These are phyloP conservation scores for Ctenomys sociabilis DNA, from an alignment of 2,113 vertebrate species.

Conservation along the genomic window DNA sequence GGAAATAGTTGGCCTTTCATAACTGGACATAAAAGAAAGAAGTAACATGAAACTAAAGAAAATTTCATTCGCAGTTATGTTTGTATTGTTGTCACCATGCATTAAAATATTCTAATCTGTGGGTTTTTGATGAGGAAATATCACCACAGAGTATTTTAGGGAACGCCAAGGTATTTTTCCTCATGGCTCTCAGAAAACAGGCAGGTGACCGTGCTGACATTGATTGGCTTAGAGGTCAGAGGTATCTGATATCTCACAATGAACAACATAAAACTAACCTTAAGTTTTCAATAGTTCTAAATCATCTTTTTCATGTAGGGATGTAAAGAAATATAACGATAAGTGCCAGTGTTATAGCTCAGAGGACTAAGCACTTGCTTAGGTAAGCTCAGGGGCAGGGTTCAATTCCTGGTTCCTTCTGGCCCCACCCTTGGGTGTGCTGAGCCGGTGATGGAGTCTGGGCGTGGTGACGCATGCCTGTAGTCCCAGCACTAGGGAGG, in stretches of 20 bases:
- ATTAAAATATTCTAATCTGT: neutral
- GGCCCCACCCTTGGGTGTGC: too few relatives aligned
- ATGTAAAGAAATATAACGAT: neutral
- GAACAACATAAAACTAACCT: neutral
- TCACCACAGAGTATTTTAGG: neutral
- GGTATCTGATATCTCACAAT: neutral
- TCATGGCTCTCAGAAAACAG: neutral
- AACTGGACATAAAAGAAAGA: neutral
- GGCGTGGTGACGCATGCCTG: too few relatives aligned
- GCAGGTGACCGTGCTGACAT: neutral
- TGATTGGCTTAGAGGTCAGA: neutral
- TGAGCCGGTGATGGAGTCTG: too few relatives aligned
- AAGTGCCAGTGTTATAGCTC: too few relatives aligned
- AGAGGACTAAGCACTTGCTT: too few relatives aligned
- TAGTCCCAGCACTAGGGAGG: too few relatives aligned
- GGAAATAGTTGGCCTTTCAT: neutral
- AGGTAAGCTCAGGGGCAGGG: too few relatives aligned
- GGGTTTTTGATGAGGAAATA: neutral
- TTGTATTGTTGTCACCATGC: neutral
- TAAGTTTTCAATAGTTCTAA: neutral
- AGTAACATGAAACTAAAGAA: neutral
- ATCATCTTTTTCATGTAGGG: neutral
- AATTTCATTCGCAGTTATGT: neutral
- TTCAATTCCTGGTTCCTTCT: too few relatives aligned
- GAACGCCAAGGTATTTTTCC: neutral